Percentiles rank a stretch among this genome's conserved stretches.
These are phyloP conservation scores for Allolobophora icterica DNA, from an alignment of 2,888 invertebrate species.

Conservation along the genomic window DNA sequence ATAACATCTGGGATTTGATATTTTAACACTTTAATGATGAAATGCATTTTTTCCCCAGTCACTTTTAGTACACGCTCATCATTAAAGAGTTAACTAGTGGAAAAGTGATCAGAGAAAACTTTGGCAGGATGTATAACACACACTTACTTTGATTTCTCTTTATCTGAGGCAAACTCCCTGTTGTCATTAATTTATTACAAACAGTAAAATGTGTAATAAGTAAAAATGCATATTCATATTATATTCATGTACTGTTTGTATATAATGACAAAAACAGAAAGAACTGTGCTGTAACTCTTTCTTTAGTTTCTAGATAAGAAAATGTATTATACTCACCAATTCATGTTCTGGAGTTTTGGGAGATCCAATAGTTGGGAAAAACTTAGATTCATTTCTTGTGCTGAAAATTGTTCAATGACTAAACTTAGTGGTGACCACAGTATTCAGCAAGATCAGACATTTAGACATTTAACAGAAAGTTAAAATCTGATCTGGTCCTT, in stretches of 20 bases:
- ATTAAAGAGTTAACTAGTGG: no score
- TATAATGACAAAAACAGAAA: not conserved
- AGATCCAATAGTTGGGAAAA: constrained; percentile 19
- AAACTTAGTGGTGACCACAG: not conserved
- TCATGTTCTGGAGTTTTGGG: constrained; percentile 1
- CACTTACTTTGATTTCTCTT: not conserved
- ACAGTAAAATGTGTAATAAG: not conserved
- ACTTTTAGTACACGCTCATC: no score
- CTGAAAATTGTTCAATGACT: not conserved
- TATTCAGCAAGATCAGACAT: not conserved
- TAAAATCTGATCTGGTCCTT: not conserved
- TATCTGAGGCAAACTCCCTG: not conserved
- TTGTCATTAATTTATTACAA: not conserved
- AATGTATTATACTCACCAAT: not conserved
- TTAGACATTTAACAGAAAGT: not conserved
- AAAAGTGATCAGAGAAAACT: not conserved
- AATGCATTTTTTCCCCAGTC: no score
- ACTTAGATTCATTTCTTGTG: constrained; percentile 6
- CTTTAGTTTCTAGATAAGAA: not conserved
- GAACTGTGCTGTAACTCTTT: not conserved
- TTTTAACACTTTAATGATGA: no score
- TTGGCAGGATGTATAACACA: not conserved
- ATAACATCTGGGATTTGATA: no score
- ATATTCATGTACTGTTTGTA: not conserved
- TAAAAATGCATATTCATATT: not conserved